Conservation (phyloP, 2,888 invertebrate genomes). For the Scaptomyza parva region DNA sequence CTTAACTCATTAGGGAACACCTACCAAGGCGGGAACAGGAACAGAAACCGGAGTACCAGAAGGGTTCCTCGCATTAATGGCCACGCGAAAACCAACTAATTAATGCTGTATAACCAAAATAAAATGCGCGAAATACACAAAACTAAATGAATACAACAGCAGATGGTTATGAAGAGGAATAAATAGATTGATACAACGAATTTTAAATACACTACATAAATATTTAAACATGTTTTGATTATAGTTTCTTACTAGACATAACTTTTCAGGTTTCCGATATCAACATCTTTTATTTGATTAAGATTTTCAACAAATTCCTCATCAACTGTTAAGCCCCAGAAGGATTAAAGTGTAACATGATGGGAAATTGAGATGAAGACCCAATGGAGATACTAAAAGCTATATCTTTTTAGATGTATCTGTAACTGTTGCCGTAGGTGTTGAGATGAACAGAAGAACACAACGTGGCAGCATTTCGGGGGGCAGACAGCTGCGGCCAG, state of each 20-base stretch:
- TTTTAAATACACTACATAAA: constrained; percentile 26
- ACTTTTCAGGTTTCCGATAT: too few species aligned
- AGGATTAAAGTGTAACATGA: constrained; percentile 29
- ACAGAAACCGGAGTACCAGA: constrained; percentile 14
- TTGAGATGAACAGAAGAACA: constrained; percentile 51
- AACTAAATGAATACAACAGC: constrained; percentile 60
- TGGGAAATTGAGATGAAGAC: constrained; percentile 19
- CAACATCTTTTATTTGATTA: too few species aligned
- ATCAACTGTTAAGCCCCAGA: neutral
- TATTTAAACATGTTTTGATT: too few species aligned
- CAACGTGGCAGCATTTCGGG: constrained; percentile 22
- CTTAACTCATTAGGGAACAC: constrained; percentile 72
- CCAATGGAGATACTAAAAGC: constrained; percentile 25
- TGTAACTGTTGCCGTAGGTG: constrained; percentile 48
- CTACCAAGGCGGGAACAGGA: constrained; percentile 49
- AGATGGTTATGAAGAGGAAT: neutral
- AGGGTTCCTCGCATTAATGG: constrained; percentile 56
- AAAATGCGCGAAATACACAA: constrained; percentile 34
- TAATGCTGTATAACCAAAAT: constrained; percentile 63
- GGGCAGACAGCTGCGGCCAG: constrained; percentile 34
- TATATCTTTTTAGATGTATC: constrained; percentile 26
- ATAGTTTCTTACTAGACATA: too few species aligned
- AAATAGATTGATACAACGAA: constrained; percentile 8
- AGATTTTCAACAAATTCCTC: neutral
- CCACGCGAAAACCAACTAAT: constrained; percentile 72